Percentiles rank a stretch among this genome's conserved stretches.
Conservation (phyloP, 92 coral and sea anemone genomes). For the Zoanthus solanderi region DNA sequence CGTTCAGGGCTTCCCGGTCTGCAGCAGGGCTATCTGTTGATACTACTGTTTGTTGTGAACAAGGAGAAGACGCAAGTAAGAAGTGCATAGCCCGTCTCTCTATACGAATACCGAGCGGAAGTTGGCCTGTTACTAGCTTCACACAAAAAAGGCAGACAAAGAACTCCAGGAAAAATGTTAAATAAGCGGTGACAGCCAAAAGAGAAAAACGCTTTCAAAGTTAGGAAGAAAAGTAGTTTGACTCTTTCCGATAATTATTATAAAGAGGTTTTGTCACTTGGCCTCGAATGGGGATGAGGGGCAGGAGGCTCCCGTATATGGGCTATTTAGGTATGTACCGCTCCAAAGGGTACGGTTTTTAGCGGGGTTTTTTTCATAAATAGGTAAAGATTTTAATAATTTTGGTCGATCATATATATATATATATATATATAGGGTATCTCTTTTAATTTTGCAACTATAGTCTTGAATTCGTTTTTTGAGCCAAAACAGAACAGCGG, state of each 20-base stretch:
- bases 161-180: not conserved
- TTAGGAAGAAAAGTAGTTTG: not conserved
- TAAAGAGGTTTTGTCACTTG: not conserved
- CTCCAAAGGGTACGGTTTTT: too few relatives aligned
- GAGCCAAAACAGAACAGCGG: too few relatives aligned
- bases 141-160: not conserved
- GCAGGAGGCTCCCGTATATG: too few relatives aligned
- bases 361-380: too few relatives aligned
- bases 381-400: too few relatives aligned
- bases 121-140: not conserved
- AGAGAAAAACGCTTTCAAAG: not conserved
- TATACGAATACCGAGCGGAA: not conserved
- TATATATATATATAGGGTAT: too few relatives aligned
- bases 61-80: not conserved
- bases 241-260: not conserved
- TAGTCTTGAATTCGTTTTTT: too few relatives aligned
- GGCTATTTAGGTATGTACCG: too few relatives aligned
- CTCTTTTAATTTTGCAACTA: too few relatives aligned
- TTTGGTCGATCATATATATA: too few relatives aligned
- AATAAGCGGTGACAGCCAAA: not conserved
- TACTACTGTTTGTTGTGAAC: not conserved
- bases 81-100: not conserved
- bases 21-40: not conserved
- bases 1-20: conserved; percentile 16
- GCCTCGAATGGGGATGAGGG: not conserved